Evolutionary conservation across 1,140 invertebrate species (phyloP), one percentile per base, ranked within the genome.

Genomic region (Akabosia matsudoensis): DNA sequence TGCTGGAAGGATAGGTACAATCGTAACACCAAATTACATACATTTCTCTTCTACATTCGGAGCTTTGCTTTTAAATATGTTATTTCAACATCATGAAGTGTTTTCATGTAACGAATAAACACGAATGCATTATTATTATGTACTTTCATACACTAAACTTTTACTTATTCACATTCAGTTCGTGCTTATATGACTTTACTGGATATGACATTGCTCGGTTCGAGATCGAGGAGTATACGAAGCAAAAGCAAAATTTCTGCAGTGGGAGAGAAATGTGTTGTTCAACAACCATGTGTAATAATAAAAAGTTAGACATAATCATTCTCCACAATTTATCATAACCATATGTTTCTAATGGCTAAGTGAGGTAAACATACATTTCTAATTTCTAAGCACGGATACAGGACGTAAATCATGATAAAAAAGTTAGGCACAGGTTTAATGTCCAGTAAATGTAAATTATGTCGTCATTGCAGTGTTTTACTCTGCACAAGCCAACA

Each of bases 371-470:
- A 67, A 67, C 61, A 67, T 31, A n/a, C 61, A 67, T 67, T 67
- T 31, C 10, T n/a, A n/a, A n/a, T n/a, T n/a, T n/a, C n/a, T n/a
- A n/a, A 67, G 26, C 22, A 67, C 3, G 31, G 22, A n/a, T 67
- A 31, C 30, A 30, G 61, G 31, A 31, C 61, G 61, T 67, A 67
- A 67, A 67, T 67, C 61, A 67, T 67, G 61, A 67, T 67, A 67
- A 67, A 61, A 61, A 67, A 67, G 61, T 67, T 67, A 30, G 2
- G 61, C n/a, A 31, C 61, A 24, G 26, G 31, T 67, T 67, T 67
- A 67, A 67, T 67, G 61, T 67, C 61, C 61, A 67, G 61, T 67
- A 67, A 67, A 67, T 67, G 61, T 67, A 67, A 67, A 67, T 67
- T 67, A 67, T 67, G 61, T 67, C 61, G 61, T 67, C 61, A 67